phyloP scores from a whole-genome alignment of 2,888 invertebrate species.

The Drosophila suboccidentalis region DNA sequence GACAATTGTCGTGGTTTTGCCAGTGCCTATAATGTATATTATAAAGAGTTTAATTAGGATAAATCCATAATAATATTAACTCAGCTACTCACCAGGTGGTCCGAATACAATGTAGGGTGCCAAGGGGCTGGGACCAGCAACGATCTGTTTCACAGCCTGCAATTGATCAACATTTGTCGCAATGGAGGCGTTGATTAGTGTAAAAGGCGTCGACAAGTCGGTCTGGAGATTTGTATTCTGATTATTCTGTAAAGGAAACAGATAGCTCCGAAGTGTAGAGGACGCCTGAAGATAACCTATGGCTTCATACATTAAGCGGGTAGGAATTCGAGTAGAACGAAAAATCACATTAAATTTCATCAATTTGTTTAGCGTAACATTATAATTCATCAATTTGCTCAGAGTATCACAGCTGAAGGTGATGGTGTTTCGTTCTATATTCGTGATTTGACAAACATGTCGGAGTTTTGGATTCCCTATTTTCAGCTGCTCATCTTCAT shows the following conservation, averaged over 20 bases:
- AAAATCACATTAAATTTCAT: neutral
- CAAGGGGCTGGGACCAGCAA: neutral
- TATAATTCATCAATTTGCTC: too few relatives aligned
- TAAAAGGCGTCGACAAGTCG: neutral
- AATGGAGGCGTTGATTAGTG: neutral
- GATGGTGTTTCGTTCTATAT: neutral
- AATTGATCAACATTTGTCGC: neutral
- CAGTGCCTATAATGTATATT: neutral
- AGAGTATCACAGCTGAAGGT: neutral
- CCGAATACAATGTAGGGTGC: constrained; percentile 1
- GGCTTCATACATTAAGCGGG: neutral
- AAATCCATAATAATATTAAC: neutral
- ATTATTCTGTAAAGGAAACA: neutral
- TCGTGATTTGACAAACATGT: neutral
- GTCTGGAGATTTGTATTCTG: neutral
- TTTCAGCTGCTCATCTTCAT: neutral
- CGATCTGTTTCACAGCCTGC: neutral
- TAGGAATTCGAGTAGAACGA: neutral
- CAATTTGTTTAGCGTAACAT: too few relatives aligned
- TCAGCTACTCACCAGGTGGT: neutral
- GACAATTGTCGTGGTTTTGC: neutral
- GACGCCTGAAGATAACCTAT: neutral
- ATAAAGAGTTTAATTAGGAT: neutral
- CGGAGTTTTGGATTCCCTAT: neutral
- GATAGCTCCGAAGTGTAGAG: neutral